Evolutionary conservation across 1,140 invertebrate genomes (phyloP).

Genomic region (Bombus sibiricus): DNA sequence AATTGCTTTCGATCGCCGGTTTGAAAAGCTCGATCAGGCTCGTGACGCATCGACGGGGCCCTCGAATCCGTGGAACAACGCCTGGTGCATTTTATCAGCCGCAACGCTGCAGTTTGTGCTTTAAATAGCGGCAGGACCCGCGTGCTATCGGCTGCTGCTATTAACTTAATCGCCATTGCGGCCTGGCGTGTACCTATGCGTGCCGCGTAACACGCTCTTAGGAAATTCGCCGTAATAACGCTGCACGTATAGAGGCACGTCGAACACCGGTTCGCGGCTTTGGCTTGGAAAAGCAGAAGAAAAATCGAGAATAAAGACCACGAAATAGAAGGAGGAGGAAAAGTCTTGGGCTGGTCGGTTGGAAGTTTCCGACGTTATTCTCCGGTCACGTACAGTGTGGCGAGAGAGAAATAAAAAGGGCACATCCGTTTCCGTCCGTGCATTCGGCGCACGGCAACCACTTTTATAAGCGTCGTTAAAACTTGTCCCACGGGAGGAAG

Average conservation of each 20-base stretch:
- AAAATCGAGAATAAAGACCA: conserved; percentile 1
- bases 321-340: background rate
- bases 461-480: conserved; percentile 30
- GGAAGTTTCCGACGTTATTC: background rate
- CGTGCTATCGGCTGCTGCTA: conserved; percentile 52
- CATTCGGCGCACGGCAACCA: background rate
- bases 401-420: conserved; percentile 8
- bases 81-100: conserved; percentile 58
- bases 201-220: conserved; percentile 41
- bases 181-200: conserved; percentile 52
- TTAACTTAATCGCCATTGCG: conserved; percentile 64
- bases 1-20: background rate
- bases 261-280: background rate
- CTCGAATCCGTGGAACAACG: conserved; percentile 1
- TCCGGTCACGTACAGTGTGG: background rate
- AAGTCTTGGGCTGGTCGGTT: background rate
- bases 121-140: conserved; percentile 55
- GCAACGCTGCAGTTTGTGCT: conserved; percentile 58
- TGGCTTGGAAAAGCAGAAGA: too few species aligned
- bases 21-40: background rate
- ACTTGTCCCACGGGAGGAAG: background rate
- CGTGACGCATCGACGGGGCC: background rate
- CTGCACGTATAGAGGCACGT: background rate
- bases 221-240: conserved; percentile 24
- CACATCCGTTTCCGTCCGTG: conserved; percentile 6